A percentile compares a stretch with the other conserved stretches of the same genome.
Evolutionary conservation across 2,797 vertebrate genomes (phyloP).

Genomic region (Apodemus agrarius): DNA sequence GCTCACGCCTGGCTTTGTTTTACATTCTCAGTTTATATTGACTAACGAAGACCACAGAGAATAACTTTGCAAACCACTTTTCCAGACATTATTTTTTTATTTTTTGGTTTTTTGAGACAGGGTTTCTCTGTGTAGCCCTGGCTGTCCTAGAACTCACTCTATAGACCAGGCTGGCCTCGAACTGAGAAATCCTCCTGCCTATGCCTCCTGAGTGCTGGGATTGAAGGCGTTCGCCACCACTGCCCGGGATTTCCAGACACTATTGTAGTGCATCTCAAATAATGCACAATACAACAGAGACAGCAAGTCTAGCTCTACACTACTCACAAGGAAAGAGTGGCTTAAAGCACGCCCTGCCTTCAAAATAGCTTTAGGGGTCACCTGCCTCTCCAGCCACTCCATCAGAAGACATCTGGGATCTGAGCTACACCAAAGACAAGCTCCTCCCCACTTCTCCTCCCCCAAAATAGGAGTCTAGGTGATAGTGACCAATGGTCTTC

Average conservation of each 20-base stretch:
- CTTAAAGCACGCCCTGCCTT: not conserved
- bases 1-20: not conserved
- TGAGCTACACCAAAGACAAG: not conserved
- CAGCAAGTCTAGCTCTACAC: not conserved
- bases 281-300: not conserved
- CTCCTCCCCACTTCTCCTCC: not conserved
- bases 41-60: conserved; percentile 17
- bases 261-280: conserved; percentile 20
- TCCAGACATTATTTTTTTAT: not conserved
- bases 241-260: not conserved
- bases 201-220: no score
- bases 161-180: no score
- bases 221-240: no score
- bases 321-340: not conserved
- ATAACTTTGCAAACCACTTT: not conserved
- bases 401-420: not conserved
- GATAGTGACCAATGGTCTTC: not conserved
- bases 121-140: no score
- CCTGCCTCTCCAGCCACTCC: not conserved
- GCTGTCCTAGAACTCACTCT: no score
- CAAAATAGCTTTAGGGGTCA: not conserved
- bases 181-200: no score
- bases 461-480: not conserved
- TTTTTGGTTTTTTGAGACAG: no score
- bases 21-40: conserved; percentile 9